Conservation (phyloP, 2,888 invertebrate species). For the Oscheius sp. region DNA sequence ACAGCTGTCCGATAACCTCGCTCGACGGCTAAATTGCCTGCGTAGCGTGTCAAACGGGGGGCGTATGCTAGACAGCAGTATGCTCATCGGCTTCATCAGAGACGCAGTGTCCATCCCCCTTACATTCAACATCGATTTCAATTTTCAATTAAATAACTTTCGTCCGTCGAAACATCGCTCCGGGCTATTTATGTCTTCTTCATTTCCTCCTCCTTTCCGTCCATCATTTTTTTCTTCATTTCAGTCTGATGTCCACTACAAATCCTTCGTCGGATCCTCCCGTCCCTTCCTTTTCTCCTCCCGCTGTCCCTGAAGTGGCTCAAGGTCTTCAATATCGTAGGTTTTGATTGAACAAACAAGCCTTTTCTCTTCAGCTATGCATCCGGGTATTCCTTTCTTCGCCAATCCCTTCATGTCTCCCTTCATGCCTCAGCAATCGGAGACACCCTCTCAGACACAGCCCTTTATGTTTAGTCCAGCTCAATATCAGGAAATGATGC, state of each 20-base stretch:
- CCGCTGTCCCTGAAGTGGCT: constrained; percentile 20
- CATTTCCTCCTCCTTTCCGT: background rate
- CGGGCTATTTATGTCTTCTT: background rate
- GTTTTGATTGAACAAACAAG: background rate
- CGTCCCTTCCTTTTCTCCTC: background rate
- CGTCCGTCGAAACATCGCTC: background rate
- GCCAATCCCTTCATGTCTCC: constrained; percentile 69
- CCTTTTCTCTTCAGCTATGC: constrained; percentile 47
- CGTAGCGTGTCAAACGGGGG: constrained; percentile 5
- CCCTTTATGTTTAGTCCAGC: constrained; percentile 59
- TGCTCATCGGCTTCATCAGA: constrained; percentile 25
- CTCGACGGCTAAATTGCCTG: constrained; percentile 17
- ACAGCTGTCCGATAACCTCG: constrained; percentile 12
- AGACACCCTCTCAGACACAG: constrained; percentile 28
- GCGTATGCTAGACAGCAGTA: too few relatives aligned
- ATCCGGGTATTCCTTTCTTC: constrained; percentile 55
- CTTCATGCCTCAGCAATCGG: constrained; percentile 55
- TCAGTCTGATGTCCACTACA: constrained; percentile 23
- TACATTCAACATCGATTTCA: constrained; percentile 24
- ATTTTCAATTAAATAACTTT: constrained; percentile 24
- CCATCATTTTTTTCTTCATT: background rate
- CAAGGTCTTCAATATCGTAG: constrained; percentile 27
- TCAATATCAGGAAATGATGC: constrained; percentile 69
- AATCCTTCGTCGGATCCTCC: constrained; percentile 8
- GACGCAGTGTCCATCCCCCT: constrained; percentile 25